Evolutionary conservation across 2,113 vertebrate genomes (phyloP).

Genomic region (Corythoichthys haematopterus): DNA sequence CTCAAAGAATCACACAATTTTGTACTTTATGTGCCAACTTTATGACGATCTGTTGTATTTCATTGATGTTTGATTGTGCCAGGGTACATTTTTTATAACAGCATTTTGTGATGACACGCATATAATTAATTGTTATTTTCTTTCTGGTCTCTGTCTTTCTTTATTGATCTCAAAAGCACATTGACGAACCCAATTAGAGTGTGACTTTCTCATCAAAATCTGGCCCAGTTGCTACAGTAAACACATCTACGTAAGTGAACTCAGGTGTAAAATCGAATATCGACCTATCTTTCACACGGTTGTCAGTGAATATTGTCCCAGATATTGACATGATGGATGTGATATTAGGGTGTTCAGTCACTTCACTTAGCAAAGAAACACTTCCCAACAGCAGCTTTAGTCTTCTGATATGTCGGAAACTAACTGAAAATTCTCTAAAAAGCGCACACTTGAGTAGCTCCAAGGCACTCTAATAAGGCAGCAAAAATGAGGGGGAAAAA

Average conservation of each 20-base stretch:
- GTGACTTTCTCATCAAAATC: not conserved
- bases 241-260: not conserved
- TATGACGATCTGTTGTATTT: too few species aligned
- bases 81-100: too few species aligned
- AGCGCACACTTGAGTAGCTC: not conserved
- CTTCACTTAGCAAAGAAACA: slow-evolving; percentile 1
- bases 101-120: too few species aligned
- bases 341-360: not conserved
- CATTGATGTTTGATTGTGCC: too few species aligned
- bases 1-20: not conserved
- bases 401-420: slow-evolving; percentile 1
- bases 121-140: too few species aligned
- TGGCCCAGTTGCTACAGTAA: not conserved
- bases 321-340: not conserved
- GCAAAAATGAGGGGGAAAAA: not conserved
- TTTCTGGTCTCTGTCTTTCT: too few species aligned
- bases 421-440: not conserved
- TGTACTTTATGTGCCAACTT: too few species aligned
- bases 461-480: not conserved
- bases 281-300: too few species aligned
- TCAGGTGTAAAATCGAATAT: not conserved
- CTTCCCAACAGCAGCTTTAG: not conserved
- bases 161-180: not conserved
- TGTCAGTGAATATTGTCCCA: not conserved
- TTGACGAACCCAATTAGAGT: not conserved